These are phyloP conservation scores for Trachymyrmex cornetzi DNA, from an alignment of 1,140 invertebrate genomes.

Conservation along the genomic window DNA sequence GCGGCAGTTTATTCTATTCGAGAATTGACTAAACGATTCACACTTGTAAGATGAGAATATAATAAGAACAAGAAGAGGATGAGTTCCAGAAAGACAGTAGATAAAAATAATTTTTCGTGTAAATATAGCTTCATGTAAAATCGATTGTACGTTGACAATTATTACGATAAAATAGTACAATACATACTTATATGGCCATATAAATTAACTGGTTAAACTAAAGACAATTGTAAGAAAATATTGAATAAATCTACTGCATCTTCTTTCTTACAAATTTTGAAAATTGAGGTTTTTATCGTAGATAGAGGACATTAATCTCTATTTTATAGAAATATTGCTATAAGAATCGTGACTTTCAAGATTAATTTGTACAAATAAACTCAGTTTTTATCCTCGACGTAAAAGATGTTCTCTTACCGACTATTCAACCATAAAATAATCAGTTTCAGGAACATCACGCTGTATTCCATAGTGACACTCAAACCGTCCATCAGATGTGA, in stretches of 20 bases:
- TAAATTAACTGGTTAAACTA: too few species aligned
- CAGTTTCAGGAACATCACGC: neutral
- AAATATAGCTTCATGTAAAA: neutral
- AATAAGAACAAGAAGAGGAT: neutral
- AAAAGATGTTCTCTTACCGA: too few species aligned
- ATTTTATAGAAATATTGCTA: neutral
- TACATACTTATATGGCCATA: too few species aligned
- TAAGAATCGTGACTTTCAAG: neutral
- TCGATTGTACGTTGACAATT: neutral
- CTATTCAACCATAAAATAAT: neutral
- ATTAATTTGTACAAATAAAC: neutral
- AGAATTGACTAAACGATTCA: neutral
- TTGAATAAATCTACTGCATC: too few species aligned
- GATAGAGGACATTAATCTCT: neutral
- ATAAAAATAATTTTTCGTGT: neutral
- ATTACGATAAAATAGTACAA: too few species aligned
- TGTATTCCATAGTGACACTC: neutral
- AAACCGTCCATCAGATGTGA: neutral
- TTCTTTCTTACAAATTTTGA: too few species aligned
- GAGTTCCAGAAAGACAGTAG: neutral
- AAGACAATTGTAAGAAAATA: neutral
- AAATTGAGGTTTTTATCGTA: too few species aligned
- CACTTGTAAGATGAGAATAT: neutral
- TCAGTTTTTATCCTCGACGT: neutral
- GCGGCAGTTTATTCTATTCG: slow-evolving; percentile 37